Conservation (phyloP, 1,140 invertebrate genomes). For the Cherax destructor region DNA sequence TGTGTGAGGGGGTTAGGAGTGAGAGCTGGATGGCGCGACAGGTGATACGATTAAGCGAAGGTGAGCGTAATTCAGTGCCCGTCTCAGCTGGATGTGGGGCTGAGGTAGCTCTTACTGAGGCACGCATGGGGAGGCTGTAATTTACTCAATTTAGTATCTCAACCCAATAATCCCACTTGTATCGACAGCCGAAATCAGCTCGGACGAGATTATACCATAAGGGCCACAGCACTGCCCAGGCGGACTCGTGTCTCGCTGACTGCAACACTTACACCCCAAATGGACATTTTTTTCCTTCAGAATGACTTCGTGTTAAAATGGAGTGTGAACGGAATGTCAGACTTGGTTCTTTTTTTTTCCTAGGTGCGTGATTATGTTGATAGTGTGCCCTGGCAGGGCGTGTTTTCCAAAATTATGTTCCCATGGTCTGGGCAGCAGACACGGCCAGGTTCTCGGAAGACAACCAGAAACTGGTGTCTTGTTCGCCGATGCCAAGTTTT, state of each 20-base stretch:
- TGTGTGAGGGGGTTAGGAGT: neutral
- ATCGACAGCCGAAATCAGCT: conserved; percentile 58
- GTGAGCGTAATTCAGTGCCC: conserved; percentile 29
- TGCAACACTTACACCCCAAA: neutral
- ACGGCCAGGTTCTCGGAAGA: neutral
- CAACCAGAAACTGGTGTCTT: neutral
- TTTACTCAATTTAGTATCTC: conserved; percentile 69
- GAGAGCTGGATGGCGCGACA: neutral
- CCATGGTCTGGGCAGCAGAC: neutral
- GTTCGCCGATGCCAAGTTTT: no score
- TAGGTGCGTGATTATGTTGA: conserved; percentile 39
- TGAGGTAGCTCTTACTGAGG: conserved; percentile 55
- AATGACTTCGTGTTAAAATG: neutral
- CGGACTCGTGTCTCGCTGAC: neutral
- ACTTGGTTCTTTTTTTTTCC: neutral
- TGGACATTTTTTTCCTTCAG: neutral
- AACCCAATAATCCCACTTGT: conserved; percentile 54
- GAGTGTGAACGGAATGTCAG: conserved; percentile 45
- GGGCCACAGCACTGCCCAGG: conserved; percentile 34
- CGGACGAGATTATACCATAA: conserved; percentile 55
- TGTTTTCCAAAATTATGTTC: conserved; percentile 45
- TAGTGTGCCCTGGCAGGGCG: conserved; percentile 11
- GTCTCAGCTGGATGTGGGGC: neutral
- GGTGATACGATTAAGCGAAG: conserved; percentile 17
- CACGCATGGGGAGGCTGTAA: conserved; percentile 64